Base-by-base conservation (phyloP, 2,113 vertebrate genomes). In the Archilochus colubris region DNA sequence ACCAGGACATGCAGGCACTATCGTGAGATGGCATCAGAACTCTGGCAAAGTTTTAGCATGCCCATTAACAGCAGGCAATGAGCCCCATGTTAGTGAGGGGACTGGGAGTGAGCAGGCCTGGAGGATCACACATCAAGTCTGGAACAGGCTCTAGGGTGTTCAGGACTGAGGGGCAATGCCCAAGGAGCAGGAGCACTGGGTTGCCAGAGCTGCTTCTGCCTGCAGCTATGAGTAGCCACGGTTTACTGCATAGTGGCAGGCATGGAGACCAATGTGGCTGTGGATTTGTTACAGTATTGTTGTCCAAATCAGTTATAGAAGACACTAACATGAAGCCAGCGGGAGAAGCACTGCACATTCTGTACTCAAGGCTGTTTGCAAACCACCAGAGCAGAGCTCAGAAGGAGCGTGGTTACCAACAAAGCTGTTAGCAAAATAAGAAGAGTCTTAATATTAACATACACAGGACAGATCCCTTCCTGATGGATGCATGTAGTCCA, bases 391-490 rank as follows among this genome's bases (percentile, higher is more conserved):
- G 84, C 76, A 74, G 77, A 2, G 84, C 87, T 89, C 21, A 3
- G 51, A 70, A 94, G 90, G 86, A 82, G 67, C 90, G 18, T 5
- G 33, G 82, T 70, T 88, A 72, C 93, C 89, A 95, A 96, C 75
- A 91, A 89, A 89, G 96, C 96, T 75, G 89, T 96, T 91, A 94
- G 44, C 67, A 67, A 96, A 95, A 67, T 69, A 72, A 80, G 88
- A 94, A 67, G 55, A 43, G 79, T 76, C 1, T 3, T 84, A 90
- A 91, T 24, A 54, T 43, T 24, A 81, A 76, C 0, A 1, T 81
- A 93, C 93, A 94, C 86, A 76, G 28, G 66, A 43, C 92, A 96
- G 92, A 93, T 82, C 58, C 68, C 78, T 95, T 88, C 83, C 88
- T 87, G 85, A 53, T 64, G 82, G 85, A 70, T 86, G 93, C 74